phyloP scores from a whole-genome alignment of 1,140 invertebrate genomes.

The Drosophila sulfurigaster region DNA sequence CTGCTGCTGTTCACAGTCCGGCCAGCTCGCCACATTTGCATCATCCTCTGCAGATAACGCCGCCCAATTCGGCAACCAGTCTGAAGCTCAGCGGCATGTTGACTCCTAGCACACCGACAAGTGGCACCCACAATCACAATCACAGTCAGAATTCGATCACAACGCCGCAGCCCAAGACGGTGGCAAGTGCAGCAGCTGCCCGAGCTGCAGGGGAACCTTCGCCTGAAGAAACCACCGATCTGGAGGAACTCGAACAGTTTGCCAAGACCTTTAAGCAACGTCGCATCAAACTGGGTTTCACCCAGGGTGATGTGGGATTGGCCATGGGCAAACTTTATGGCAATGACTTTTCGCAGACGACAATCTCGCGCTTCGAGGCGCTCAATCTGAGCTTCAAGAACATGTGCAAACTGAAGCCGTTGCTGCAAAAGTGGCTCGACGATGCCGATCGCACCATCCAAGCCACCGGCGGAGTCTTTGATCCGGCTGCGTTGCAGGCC shows the following conservation, averaged over 20 bases:
- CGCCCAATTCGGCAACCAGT: conserved; percentile 78
- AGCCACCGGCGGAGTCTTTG: conserved; percentile 87
- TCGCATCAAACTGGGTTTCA: conserved; percentile 98
- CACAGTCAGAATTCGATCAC: neutral
- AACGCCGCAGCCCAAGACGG: conserved; percentile 86
- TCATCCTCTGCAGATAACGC: conserved; percentile 82
- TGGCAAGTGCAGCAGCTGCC: conserved; percentile 83
- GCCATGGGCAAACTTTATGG: conserved; percentile 99
- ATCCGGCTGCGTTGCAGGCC: conserved; percentile 90
- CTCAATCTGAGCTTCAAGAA: conserved; percentile 99
- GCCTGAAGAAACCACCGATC: conserved; percentile 96
- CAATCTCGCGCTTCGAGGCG: conserved; percentile 99
- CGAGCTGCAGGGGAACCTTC: conserved; percentile 90
- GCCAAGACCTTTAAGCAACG: conserved; percentile 98
- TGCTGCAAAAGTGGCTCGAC: conserved; percentile 98
- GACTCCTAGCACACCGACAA: conserved; percentile 86
- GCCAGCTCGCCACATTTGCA: conserved; percentile 56
- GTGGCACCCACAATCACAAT: conserved; percentile 81
- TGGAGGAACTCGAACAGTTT: conserved; percentile 98
- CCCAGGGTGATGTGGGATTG: conserved; percentile 98
- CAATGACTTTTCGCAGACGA: conserved; percentile 99
- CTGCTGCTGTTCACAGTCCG: conserved; percentile 68
- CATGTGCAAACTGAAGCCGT: conserved; percentile 99
- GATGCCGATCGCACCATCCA: conserved; percentile 96
- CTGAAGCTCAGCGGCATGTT: conserved; percentile 85